Evolutionary conservation across 2,797 vertebrate genomes (phyloP).

Genomic region (Enteromius afrohamiltoni): DNA sequence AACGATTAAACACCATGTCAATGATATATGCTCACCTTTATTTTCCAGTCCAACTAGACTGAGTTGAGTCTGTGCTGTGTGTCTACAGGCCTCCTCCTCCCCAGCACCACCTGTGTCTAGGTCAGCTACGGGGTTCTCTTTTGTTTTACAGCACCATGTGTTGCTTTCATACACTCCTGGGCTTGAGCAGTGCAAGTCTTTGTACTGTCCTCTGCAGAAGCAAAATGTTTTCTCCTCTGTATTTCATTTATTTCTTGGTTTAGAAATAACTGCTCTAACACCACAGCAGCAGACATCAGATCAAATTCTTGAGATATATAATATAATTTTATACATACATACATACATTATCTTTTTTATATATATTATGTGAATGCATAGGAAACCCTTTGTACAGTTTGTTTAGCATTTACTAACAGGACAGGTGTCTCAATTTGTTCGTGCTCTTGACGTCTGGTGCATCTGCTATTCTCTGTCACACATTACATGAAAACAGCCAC

Average conservation of each 20-base stretch:
- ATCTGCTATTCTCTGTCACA: conserved; percentile 39
- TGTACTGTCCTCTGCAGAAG: background rate
- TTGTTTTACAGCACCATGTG: background rate
- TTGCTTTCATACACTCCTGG: background rate
- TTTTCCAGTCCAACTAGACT: background rate
- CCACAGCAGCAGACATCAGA: too few relatives aligned
- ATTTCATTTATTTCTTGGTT: too few relatives aligned
- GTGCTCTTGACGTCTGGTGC: background rate
- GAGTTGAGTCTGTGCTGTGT: background rate
- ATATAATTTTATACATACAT: background rate
- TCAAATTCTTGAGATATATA: background rate
- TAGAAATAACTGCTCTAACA: too few relatives aligned
- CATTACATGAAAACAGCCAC: conserved; percentile 17
- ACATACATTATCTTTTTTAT: too few relatives aligned
- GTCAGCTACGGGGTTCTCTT: background rate
- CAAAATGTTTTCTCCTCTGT: too few relatives aligned
- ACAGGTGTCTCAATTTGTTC: conserved; percentile 23
- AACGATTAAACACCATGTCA: background rate
- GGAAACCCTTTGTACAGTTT: background rate
- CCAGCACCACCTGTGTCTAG: conserved; percentile 7
- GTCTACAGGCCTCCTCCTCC: background rate
- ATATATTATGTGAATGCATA: background rate
- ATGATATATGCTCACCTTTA: background rate
- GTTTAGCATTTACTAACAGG: background rate
- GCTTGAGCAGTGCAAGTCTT: background rate